Evolutionary conservation across 2,113 vertebrate species (phyloP), one percentile per base, ranked within the genome.

Genomic region (Xyliphius kryptos): DNA sequence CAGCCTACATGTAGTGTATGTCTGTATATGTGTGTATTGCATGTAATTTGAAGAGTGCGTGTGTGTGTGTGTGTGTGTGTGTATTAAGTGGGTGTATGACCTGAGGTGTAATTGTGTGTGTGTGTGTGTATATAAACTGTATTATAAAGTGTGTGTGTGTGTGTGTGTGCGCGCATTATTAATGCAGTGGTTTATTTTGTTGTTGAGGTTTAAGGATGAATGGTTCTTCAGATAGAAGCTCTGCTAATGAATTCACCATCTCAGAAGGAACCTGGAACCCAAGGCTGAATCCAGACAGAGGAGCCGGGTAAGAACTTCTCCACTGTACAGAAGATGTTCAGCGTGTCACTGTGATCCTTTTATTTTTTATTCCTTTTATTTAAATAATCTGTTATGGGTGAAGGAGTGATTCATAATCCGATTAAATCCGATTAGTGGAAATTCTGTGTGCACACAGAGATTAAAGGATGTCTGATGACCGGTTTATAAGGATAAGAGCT

Each of bases 141-240:
- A n/a, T n/a, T n/a, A n/a, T n/a, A n/a, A n/a, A n/a, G 43, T 6
- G 5, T 46, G 12, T 46, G 43, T 13, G 40, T 41, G 13, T 52
- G 36, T 54, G 21, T 63, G n/a, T 64, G 50, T 51, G 9, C 49
- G 13, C 51, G 36, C n/a, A 16, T 38, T 11, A 15, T n/a, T 46
- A 13, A 8, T 48, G 17, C 16, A 17, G 52, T 16, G 26, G 14
- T n/a, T 10, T 2, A 14, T 15, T 13, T 53, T 20, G 6, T 14
- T 51, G 43, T 58, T 8, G 9, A 46, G 20, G n/a, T 14, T 5
- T 58, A n/a, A 44, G 32, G 9, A 58, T 58, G 44, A 60, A 60
- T 6, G 26, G 22, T 9, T 48, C 22, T 12, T 36, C 44, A 48
- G 43, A 47, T 10, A 14, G 20, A 60, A 36, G 57, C n/a, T 16